These are phyloP conservation scores for Malurus elegans DNA, from an alignment of 2,113 vertebrate genomes.

Conservation along the genomic window DNA sequence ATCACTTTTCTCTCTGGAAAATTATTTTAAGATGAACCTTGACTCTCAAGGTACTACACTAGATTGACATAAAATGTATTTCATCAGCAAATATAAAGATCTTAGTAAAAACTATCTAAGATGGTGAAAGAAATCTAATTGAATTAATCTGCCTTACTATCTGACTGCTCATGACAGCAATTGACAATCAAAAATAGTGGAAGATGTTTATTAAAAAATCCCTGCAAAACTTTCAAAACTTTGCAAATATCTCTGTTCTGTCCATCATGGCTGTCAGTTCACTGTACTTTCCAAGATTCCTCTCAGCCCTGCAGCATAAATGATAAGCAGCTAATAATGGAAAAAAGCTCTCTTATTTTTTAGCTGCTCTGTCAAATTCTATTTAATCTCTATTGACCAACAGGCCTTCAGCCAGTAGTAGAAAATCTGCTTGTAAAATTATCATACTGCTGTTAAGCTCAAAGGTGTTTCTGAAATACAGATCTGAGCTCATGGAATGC, in stretches of 20 bases:
- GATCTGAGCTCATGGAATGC: neutral
- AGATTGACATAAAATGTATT: neutral
- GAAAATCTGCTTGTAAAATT: neutral
- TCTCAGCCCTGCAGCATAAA: neutral
- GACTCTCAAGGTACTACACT: neutral
- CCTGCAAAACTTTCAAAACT: neutral
- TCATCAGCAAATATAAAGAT: neutral
- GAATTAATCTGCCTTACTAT: neutral
- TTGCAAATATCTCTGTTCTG: neutral
- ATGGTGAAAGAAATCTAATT: neutral
- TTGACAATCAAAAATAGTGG: neutral
- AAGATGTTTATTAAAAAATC: neutral
- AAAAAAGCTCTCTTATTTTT: neutral
- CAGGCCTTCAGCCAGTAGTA: neutral
- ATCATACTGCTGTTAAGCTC: neutral
- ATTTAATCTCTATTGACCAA: neutral
- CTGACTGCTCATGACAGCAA: neutral
- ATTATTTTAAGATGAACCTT: neutral
- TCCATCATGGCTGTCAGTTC: neutral
- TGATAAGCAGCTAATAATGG: neutral
- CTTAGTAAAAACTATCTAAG: neutral
- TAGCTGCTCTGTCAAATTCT: neutral
- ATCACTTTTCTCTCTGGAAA: neutral
- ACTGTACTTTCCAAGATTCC: neutral
- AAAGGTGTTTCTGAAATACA: neutral